Base-by-base conservation (phyloP, 2,888 invertebrate species). In the Antheraea yamamai region DNA sequence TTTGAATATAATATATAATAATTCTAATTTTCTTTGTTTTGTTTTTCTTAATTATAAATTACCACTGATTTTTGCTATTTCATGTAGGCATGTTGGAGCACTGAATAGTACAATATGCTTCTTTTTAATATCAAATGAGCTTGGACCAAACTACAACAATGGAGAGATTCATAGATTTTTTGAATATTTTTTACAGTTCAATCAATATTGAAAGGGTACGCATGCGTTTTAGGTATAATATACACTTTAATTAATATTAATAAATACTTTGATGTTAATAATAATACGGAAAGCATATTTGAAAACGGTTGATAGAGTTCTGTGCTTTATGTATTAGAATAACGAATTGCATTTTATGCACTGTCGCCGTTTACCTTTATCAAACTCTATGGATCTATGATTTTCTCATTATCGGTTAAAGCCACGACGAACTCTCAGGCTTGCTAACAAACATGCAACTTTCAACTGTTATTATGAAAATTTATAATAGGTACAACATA, bases 51-150 rank as follows among this genome's bases (percentile, higher is more conserved):
- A 81, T 83, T 75, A 77, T 77, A 81, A 30, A 73, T n/a, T 23
- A 85, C 81, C 87, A 90, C 88, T 83, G 80, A 79, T 81, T 87
- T 81, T 87, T 88, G 88, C 89, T 88, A 85, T 80, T 89, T 80
- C 84, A 82, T 88, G 85, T 91, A 90, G 90, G 93, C 93, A 94
- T 94, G 93, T 88, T 88, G 85, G 79, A 87, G 90, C 92, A 91
- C 91, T 83, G 75, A 84, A 76, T 84, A 82, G 78, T 75, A 84
- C 84, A 81, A 87, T 81, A 80, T 80, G 92, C 91, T 92, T 91
- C n/a, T n/a, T 87, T 84, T 83, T 70, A 82, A 82, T 39, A 70
- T 74, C 51, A 75, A 76, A 71, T 72, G 68, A 68, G 71, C 74
- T 77, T 79, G 77, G 79, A 78, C 77, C 77, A 81, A 75, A 80